Percentiles rank a stretch among this genome's conserved stretches.
phyloP scores from a whole-genome alignment of 2,797 vertebrate genomes.

The Chelonia mydas region DNA sequence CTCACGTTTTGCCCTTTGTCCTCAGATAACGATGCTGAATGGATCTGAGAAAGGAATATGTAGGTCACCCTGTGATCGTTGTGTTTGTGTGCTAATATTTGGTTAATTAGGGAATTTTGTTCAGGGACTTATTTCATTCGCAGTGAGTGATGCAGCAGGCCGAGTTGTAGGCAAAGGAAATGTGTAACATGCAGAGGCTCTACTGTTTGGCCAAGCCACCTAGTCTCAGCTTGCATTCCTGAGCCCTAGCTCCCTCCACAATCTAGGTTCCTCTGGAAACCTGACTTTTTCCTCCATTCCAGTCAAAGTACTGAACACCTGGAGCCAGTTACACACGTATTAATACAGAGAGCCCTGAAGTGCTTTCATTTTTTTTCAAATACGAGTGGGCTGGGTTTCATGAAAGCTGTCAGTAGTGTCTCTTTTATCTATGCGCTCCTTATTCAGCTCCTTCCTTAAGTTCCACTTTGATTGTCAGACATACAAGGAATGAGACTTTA shows the following conservation, averaged over 20 bases:
- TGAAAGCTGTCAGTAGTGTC: not conserved
- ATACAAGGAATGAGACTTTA: constrained; percentile 15
- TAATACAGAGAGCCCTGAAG: not conserved
- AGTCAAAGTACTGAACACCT: constrained; percentile 7
- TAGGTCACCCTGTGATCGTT: accelerated
- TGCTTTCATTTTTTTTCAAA: not conserved
- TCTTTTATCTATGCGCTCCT: constrained; percentile 6
- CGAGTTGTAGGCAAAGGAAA: not conserved
- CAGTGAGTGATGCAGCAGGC: not conserved
- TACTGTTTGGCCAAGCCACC: not conserved
- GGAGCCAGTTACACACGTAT: not conserved
- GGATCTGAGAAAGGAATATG: not conserved
- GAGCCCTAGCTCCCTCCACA: not conserved
- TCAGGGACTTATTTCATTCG: not conserved
- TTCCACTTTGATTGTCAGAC: not conserved
- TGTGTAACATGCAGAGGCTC: not conserved
- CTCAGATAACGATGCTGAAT: not conserved
- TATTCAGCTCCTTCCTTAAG: not conserved
- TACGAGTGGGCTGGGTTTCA: not conserved
- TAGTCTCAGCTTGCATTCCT: not conserved
- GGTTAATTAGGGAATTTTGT: not conserved
- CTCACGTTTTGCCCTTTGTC: not conserved
- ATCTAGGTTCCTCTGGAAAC: not conserved
- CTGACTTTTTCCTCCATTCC: not conserved
- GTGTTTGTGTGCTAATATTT: not conserved